Conservation (phyloP, 1,140 invertebrate genomes). For the Eciton burchellii region DNA sequence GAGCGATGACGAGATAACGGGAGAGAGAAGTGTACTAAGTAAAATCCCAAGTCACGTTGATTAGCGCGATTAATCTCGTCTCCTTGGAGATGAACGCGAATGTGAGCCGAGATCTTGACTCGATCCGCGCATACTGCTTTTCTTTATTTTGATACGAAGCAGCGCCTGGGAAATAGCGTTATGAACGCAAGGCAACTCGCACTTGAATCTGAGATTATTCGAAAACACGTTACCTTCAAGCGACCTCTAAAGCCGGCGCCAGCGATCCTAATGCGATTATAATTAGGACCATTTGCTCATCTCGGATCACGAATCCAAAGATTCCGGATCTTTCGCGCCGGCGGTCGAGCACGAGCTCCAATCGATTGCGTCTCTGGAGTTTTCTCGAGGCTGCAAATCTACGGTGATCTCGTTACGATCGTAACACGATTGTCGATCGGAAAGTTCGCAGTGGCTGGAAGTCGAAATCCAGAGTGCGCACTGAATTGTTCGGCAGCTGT, state of each 20-base stretch:
- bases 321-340: conserved; percentile 64
- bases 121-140: background rate
- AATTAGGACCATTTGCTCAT: conserved; percentile 71
- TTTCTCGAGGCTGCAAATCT: conserved; percentile 61
- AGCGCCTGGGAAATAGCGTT: background rate
- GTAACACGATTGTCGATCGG: conserved; percentile 68
- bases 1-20: background rate
- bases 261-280: conserved; percentile 73
- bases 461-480: conserved; percentile 13
- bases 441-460: conserved; percentile 40
- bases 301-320: conserved; percentile 54
- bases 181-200: background rate
- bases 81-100: background rate
- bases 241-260: conserved; percentile 41
- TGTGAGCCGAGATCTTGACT: background rate
- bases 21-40: background rate
- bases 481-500: conserved; percentile 31
- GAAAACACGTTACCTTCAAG: conserved; percentile 34
- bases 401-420: conserved; percentile 71
- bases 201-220: conserved; percentile 3
- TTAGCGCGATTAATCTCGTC: background rate
- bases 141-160: background rate
- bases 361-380: conserved; percentile 49
- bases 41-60: background rate
- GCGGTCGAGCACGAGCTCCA: conserved; percentile 40